Percentiles rank a stretch among this genome's conserved stretches.
Evolutionary conservation across 1,140 invertebrate genomes (phyloP).

Genomic region (Contarinia nasturtii): DNA sequence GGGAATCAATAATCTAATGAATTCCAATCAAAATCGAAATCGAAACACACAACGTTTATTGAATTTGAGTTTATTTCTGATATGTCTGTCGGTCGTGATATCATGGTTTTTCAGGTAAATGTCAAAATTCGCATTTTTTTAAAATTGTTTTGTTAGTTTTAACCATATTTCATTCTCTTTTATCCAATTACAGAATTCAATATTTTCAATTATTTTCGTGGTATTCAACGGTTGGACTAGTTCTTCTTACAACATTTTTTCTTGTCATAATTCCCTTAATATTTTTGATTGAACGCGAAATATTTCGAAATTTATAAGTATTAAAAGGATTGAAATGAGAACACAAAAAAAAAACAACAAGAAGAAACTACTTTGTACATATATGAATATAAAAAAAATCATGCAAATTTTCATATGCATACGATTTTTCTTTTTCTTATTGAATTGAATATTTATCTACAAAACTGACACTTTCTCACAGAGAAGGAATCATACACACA

Average conservation of each 20-base stretch:
- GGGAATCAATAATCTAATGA: too few species aligned
- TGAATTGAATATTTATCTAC: not conserved
- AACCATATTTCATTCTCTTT: not conserved
- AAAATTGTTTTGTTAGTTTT: not conserved
- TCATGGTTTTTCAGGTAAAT: not conserved
- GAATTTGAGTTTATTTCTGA: not conserved
- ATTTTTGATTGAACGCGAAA: conserved; percentile 4
- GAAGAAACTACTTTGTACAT: too few species aligned
- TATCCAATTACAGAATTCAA: conserved; percentile 1
- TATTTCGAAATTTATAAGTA: too few species aligned
- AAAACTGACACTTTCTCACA: not conserved
- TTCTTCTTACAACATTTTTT: conserved; percentile 2
- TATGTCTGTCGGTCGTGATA: not conserved
- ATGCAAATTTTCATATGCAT: not conserved
- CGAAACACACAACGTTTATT: too few species aligned
- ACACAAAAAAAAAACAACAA: too few species aligned
- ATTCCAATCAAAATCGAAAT: too few species aligned
- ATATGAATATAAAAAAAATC: too few species aligned
- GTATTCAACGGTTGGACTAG: conserved; percentile 4
- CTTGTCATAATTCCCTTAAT: conserved; percentile 2
- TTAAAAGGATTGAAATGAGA: too few species aligned
- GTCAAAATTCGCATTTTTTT: not conserved
- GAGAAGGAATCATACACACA: too few species aligned
- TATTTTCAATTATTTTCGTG: conserved; percentile 4
- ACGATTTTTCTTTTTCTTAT: not conserved